Evolutionary conservation across 2,797 vertebrate species (phyloP).

Genomic region (Acipenser oxyrinchus): DNA sequence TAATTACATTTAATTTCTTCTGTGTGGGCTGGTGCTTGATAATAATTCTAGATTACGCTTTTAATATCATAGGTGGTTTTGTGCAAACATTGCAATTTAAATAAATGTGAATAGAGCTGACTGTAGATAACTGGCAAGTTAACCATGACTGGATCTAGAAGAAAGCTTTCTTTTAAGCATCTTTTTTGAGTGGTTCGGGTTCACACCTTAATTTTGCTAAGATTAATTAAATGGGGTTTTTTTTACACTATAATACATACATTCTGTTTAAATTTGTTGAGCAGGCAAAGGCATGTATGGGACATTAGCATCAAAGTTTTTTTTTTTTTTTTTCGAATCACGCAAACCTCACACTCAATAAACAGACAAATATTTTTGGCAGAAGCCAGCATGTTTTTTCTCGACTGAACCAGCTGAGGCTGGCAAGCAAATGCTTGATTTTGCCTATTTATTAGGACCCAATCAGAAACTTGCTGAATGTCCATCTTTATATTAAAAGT

Average conservation of each 20-base stretch:
- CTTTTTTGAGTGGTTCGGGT: no score
- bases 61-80: no score
- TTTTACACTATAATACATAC: background rate
- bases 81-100: no score
- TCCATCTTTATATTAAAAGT: constrained; percentile 34
- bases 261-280: constrained; percentile 46
- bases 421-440: constrained; percentile 37
- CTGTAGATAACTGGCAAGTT: no score
- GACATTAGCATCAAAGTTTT: constrained; percentile 43
- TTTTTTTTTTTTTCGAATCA: constrained; percentile 36
- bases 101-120: no score
- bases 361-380: constrained; percentile 42
- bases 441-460: constrained; percentile 37
- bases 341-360: constrained; percentile 41
- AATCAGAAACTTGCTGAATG: constrained; percentile 27
- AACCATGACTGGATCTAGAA: no score
- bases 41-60: no score
- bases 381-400: constrained; percentile 36
- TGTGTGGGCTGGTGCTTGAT: no score
- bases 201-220: no score
- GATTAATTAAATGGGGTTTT: no score
- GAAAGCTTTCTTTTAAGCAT: no score
- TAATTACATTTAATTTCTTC: no score
- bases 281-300: constrained; percentile 46
- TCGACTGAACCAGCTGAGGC: constrained; percentile 32